Conservation (phyloP, 2,888 invertebrate species). For the Polydrusus pterygomalis region DNA sequence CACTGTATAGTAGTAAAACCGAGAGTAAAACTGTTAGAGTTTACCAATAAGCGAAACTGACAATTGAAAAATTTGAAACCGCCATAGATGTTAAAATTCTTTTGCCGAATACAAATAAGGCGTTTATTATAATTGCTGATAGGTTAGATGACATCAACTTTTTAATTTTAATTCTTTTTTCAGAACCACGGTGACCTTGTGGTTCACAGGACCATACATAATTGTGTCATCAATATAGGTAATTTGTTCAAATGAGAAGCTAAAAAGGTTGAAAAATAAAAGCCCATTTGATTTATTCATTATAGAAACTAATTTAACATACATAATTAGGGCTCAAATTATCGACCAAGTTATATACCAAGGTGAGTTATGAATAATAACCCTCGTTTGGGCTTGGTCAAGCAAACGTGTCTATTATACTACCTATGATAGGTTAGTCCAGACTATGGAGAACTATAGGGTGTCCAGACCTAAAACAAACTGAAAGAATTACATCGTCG, state of each 20-base stretch:
- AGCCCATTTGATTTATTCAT: slow-evolving; percentile 1
- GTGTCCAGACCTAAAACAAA: too few relatives aligned
- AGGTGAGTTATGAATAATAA: neutral
- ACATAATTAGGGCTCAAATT: slow-evolving; percentile 1
- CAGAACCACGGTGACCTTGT: slow-evolving; percentile 9
- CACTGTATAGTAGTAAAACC: too few relatives aligned
- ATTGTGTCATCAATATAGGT: slow-evolving; percentile 33
- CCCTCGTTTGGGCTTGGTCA: neutral
- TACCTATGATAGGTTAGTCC: too few relatives aligned
- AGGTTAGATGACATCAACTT: neutral
- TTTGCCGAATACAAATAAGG: too few relatives aligned
- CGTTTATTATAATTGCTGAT: too few relatives aligned
- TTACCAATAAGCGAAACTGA: too few relatives aligned
- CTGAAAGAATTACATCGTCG: too few relatives aligned
- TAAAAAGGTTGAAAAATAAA: slow-evolving; percentile 14
- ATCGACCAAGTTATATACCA: neutral
- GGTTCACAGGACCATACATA: slow-evolving; percentile 17
- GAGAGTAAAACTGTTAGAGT: too few relatives aligned
- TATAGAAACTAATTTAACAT: slow-evolving; percentile 6
- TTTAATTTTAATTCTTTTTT: slow-evolving; percentile 11
- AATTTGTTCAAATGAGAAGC: slow-evolving; percentile 17
- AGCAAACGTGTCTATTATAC: too few relatives aligned
- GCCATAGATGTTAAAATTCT: too few relatives aligned
- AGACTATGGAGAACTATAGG: too few relatives aligned
- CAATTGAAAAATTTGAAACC: too few relatives aligned